A percentile compares a stretch with the other conserved stretches of the same genome.
Conservation (phyloP, 2,888 invertebrate species). For the Opisthograptis luteolata region DNA sequence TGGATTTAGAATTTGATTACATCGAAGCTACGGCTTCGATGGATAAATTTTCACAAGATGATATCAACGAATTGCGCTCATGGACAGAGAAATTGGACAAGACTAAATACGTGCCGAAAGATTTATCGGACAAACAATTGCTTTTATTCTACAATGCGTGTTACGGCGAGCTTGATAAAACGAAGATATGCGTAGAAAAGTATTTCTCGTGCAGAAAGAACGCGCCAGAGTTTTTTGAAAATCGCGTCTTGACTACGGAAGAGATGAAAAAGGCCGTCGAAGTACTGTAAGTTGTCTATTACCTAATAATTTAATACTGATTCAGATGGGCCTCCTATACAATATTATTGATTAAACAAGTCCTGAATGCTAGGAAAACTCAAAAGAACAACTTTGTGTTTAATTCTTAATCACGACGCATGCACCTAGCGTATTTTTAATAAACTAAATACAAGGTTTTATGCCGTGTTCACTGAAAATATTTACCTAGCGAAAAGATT, state of each 20-base stretch:
- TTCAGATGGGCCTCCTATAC: too few species aligned
- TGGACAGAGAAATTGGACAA: slow-evolving; percentile 79
- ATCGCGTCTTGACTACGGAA: slow-evolving; percentile 80
- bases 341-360: slow-evolving; percentile 6
- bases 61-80: slow-evolving; percentile 70
- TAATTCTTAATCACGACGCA: too few species aligned
- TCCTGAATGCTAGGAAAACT: too few species aligned
- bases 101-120: slow-evolving; percentile 78
- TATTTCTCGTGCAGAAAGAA: slow-evolving; percentile 85
- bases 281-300: slow-evolving; percentile 77
- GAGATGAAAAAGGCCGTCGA: slow-evolving; percentile 75
- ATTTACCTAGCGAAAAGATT: too few species aligned
- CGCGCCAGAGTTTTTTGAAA: slow-evolving; percentile 86
- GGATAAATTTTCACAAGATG: slow-evolving; percentile 77
- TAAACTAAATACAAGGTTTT: too few species aligned
- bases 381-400: too few species aligned
- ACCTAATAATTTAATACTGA: slow-evolving; percentile 12
- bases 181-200: slow-evolving; percentile 85
- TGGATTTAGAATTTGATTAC: slow-evolving; percentile 75
- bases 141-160: slow-evolving; percentile 87
- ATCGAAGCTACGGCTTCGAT: slow-evolving; percentile 68
- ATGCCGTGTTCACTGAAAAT: too few species aligned
- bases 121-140: slow-evolving; percentile 85
- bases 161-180: slow-evolving; percentile 83
- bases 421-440: too few species aligned